Conservation (phyloP, 1,140 invertebrate species). For the Amyelois transitella region DNA sequence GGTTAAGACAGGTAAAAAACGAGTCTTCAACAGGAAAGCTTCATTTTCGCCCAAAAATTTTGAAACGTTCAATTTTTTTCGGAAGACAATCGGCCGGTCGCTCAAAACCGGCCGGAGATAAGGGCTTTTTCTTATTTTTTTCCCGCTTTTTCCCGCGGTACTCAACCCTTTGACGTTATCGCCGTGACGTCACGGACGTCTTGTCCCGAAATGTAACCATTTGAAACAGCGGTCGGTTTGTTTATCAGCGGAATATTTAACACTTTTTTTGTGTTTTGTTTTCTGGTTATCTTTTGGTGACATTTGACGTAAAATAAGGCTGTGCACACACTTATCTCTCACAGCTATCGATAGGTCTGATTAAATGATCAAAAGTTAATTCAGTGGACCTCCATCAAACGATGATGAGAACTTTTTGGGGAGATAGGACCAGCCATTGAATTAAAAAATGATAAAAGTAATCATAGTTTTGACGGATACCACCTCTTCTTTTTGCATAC, state of each 20-base stretch:
- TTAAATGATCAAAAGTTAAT: no score
- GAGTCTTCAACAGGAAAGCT: background rate
- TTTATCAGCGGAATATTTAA: constrained; percentile 11
- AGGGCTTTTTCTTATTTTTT: constrained; percentile 37
- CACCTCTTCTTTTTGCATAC: no score
- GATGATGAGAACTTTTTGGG: no score
- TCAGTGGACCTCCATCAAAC: no score
- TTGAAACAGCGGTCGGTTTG: constrained; percentile 20
- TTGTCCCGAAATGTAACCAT: constrained; percentile 25
- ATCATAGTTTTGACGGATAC: no score
- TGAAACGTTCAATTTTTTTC: background rate
- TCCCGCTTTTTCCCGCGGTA: constrained; percentile 35
- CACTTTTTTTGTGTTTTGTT: background rate
- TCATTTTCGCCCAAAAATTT: background rate
- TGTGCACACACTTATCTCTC: no score
- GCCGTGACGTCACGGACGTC: constrained; percentile 43
- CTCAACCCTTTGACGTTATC: constrained; percentile 57
- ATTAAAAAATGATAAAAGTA: no score
- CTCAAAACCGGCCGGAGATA: constrained; percentile 23
- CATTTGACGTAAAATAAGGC: no score
- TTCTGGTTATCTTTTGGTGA: background rate
- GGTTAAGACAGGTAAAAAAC: background rate
- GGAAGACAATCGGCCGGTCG: constrained; percentile 13
- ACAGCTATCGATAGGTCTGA: no score
- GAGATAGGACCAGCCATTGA: no score